Base-by-base conservation (phyloP, 2,113 vertebrate species). In the Colaptes auratus region DNA sequence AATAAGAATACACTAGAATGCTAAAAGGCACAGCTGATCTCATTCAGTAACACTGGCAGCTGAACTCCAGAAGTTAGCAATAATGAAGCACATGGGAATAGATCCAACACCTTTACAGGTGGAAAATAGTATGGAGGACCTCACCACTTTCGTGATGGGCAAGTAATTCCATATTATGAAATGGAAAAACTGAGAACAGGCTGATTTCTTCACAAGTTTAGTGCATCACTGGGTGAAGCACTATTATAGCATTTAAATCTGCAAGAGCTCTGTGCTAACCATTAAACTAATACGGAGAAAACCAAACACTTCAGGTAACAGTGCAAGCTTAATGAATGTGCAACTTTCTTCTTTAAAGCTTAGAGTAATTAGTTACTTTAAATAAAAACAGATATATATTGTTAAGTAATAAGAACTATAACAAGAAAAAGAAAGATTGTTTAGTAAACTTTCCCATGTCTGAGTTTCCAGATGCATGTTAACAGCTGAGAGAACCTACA, bases 191-290 rank as follows among this genome's bases (percentile, higher is more conserved):
- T 48, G 42, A 81, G 90, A 90, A 52, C 8, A 87, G 35, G 42
- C 20, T 0, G 0, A 61, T 56, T 86, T 85, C 44, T n/a, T 64
- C 1, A 2, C 19, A 50, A 8, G 5, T 58, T 66, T 56, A 48
- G 58, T 64, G n/a, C 21, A 11, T 46, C 39, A 69, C 25, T 33
- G 20, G 15, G 21, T 64, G 6, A 95, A 52, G 42, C 31, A 27
- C 39, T 79, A 31, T 16, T 50, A 77, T 20, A 91, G 63, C 48
- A 56, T 3, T 24, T 52, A 35, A 82, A 92, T 42, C 20, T 55
- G 28, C 27, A 35, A 77, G 27, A 52, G 15, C 33, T 69, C 14
- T 80, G 28, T 58, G 58, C 46, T 70, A 75, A 59, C 27, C 39
- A 59, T 46, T 24, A 59, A 55, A 71, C 53, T 58, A 36, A 64